Conservation (phyloP, 2,888 invertebrate species). For the Rotaria magnacalcarata region DNA sequence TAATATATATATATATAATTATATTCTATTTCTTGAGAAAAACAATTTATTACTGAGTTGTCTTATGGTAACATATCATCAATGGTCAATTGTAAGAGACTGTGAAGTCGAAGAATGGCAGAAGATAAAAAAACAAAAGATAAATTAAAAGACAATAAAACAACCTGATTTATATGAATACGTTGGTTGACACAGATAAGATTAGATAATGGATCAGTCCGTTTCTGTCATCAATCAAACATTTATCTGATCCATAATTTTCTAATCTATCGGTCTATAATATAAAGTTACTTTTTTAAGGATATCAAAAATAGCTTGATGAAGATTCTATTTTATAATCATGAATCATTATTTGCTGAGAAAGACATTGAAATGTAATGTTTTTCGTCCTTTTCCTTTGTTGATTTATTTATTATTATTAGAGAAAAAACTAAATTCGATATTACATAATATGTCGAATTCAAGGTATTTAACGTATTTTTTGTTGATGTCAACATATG, state of each 20-base stretch:
- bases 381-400: not conserved
- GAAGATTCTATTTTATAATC: no score
- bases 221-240: not conserved
- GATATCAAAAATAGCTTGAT: no score
- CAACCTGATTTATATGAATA: not conserved
- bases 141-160: not conserved
- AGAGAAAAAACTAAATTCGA: not conserved
- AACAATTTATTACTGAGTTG: no score
- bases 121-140: not conserved
- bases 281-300: not conserved
- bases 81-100: no score
- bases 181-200: not conserved
- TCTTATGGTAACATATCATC: no score
- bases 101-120: no score
- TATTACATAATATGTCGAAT: not conserved
- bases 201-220: not conserved
- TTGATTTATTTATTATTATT: not conserved
- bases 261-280: not conserved
- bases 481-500: not conserved
- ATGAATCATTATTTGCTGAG: no score
- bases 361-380: not conserved
- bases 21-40: no score
- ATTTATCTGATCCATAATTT: not conserved
- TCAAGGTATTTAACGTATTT: not conserved
- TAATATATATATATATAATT: no score